A percentile compares a stretch with the other conserved stretches of the same genome.
These are phyloP conservation scores for Pterocles burchelli DNA, from an alignment of 2,113 vertebrate species.

Conservation along the genomic window DNA sequence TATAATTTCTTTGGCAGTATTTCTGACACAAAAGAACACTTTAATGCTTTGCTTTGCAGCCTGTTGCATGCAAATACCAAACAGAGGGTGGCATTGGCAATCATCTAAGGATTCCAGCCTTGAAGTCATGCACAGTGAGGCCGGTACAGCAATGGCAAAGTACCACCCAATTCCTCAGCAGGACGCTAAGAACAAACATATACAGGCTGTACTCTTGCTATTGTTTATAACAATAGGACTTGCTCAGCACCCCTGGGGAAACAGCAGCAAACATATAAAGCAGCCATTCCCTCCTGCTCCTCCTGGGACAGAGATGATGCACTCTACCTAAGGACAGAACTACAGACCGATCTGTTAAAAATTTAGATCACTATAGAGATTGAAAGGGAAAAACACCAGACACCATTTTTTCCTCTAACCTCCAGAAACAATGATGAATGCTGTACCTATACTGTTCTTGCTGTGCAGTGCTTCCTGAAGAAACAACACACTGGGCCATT, in stretches of 20 bases:
- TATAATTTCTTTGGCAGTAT: neutral
- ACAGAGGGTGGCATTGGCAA: neutral
- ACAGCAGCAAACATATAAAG: neutral
- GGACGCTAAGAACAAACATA: neutral
- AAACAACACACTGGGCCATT: neutral
- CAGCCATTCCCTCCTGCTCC: neutral
- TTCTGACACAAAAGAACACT: neutral
- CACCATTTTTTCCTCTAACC: neutral
- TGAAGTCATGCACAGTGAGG: neutral
- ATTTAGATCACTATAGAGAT: neutral
- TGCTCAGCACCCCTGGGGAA: constrained; percentile 4
- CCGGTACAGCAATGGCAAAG: neutral
- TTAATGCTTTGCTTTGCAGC: neutral
- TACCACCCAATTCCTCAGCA: neutral
- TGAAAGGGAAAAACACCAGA: neutral
- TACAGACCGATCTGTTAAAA: neutral
- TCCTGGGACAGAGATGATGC: neutral
- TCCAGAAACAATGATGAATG: neutral
- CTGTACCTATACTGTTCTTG: neutral
- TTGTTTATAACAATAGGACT: neutral
- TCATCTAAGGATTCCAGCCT: neutral
- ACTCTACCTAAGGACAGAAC: neutral
- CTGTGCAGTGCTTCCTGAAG: neutral
- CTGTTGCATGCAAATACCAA: neutral
- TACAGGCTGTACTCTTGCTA: neutral